Evolutionary conservation across 1,140 invertebrate genomes (phyloP), one percentile per base, ranked within the genome.

Genomic region (Camponotus vicinus): DNA sequence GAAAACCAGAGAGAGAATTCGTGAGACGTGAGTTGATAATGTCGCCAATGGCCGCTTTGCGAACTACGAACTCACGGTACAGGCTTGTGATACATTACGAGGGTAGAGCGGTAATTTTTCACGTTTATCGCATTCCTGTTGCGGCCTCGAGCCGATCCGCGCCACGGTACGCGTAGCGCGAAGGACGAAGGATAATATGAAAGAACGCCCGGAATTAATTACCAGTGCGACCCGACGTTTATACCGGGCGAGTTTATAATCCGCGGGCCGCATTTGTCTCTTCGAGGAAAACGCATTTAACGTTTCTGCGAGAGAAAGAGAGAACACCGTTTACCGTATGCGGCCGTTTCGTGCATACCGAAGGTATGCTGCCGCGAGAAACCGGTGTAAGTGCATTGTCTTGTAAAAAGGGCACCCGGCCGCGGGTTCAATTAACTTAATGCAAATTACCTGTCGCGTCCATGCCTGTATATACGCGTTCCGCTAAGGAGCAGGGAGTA

Each of bases 131-230:
- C 78, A 79, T 87, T 90, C 77, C 75, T 70, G 88, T 80, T 80
- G 85, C 79, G 61, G 37, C 78, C 34, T 64, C 34, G 45, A 34
- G 49, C 69, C 86, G 70, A 90, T 90, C 55, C 78, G 27, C 34
- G 34, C 32, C 8, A 6, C n/a, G 59, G 59, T 18, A 69, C 52
- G 55, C 49, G 11, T 45, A 45, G 42, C 42, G 8, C 82, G 63
- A 55, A 42, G 27, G 76, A 71, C 78, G 67, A 78, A 92, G 88
- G 89, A 92, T 90, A 91, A 90, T 90, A 89, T 34, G 83, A 89
- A 86, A 83, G 86, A 86, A 89, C 86, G 87, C 55, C 34, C 76
- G 87, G 87, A 92, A 91, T 93, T 92, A 93, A 93, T 93, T 93
- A 91, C 85, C 77, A 75, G 55, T 55, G 49, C 63, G 18, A 42